Conservation (phyloP, 92 coral and sea anemone species). For the Palythoa grandiflora region DNA sequence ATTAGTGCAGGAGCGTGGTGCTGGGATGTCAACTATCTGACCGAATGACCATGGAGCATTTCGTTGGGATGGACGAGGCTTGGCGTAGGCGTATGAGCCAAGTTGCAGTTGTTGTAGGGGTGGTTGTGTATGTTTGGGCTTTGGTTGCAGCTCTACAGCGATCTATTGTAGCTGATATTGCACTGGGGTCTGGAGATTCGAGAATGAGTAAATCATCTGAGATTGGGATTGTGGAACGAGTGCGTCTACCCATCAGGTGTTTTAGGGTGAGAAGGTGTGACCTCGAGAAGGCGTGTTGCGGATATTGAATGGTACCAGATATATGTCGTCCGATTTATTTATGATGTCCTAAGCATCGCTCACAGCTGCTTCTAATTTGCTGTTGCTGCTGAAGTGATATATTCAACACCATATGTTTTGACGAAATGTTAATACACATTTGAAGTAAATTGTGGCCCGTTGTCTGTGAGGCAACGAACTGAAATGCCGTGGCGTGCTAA, state of each 20-base stretch:
- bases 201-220: background rate
- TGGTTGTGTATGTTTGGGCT: conserved; percentile 50
- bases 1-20: conserved; percentile 39
- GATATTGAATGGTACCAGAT: conserved; percentile 32
- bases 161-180: background rate
- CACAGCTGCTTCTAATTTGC: conserved; percentile 15
- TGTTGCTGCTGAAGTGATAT: conserved; percentile 43
- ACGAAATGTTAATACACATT: background rate
- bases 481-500: conserved; percentile 54
- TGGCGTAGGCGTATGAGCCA: conserved; percentile 28
- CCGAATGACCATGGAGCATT: too few species aligned
- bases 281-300: conserved; percentile 47
- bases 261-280: too few species aligned
- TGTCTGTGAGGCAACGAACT: conserved; percentile 43
- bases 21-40: background rate
- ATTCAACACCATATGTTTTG: conserved; percentile 35
- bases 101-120: conserved; percentile 43
- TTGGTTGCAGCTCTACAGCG: conserved; percentile 27
- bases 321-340: conserved; percentile 37
- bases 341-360: background rate
- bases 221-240: conserved; percentile 2
- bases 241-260: conserved; percentile 58
- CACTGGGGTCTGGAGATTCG: conserved; percentile 30
- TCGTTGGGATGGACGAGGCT: too few species aligned
- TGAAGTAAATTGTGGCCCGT: conserved; percentile 2